Conservation (phyloP, 2,113 vertebrate species). For the Emydocephalus ijimae region DNA sequence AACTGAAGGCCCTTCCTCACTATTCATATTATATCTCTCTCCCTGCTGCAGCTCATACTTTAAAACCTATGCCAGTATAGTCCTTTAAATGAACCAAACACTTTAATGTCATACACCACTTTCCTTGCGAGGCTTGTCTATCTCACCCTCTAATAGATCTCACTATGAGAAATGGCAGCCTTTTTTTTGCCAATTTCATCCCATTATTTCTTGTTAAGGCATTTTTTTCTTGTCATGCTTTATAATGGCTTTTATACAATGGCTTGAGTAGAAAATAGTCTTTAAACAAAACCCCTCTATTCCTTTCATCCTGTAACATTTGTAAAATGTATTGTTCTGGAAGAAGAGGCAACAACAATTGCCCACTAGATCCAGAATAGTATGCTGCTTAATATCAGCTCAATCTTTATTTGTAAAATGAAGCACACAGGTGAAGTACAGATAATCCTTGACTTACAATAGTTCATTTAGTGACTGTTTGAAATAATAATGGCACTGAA, state of each 20-base stretch:
- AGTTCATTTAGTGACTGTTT: no score
- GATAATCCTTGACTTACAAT: no score
- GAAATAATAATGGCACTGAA: no score
- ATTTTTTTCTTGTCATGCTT: constrained; percentile 39
- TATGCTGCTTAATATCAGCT: constrained; percentile 39
- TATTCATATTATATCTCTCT: neutral
- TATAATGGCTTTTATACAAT: constrained; percentile 45
- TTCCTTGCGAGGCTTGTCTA: constrained; percentile 36
- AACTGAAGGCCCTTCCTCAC: neutral
- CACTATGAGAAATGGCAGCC: constrained; percentile 45
- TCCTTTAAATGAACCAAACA: constrained; percentile 40
- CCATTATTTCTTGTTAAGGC: constrained; percentile 52
- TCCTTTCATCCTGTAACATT: constrained; percentile 21
- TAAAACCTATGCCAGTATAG: constrained; percentile 18
- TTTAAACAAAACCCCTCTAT: constrained; percentile 42
- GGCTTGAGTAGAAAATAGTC: constrained; percentile 42
- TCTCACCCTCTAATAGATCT: constrained; percentile 52
- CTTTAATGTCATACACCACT: constrained; percentile 28
- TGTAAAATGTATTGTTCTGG: neutral
- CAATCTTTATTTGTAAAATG: constrained; percentile 38
- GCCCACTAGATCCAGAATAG: neutral
- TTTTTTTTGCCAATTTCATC: constrained; percentile 46
- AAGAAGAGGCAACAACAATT: constrained; percentile 18
- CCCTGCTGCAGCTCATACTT: constrained; percentile 8
- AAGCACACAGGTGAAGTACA: constrained; percentile 21